These are phyloP conservation scores for Masnerella sp. DNA, from an alignment of 2,888 invertebrate genomes.

Conservation along the genomic window DNA sequence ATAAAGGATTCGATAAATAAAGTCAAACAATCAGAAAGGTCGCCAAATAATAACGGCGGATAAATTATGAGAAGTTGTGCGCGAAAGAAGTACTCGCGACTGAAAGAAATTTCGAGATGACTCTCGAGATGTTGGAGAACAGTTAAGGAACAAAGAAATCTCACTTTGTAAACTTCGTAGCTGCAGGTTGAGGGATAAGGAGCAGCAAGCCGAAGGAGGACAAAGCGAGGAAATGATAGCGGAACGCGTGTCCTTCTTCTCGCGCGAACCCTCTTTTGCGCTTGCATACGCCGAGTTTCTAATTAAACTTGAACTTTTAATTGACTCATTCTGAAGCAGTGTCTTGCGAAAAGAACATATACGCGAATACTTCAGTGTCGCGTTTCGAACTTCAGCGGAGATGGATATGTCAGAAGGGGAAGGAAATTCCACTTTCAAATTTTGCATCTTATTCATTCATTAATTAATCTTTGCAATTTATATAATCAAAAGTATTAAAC, in stretches of 20 bases:
- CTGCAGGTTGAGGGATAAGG: slow-evolving; percentile 10
- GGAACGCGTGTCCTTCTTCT: slow-evolving; percentile 48
- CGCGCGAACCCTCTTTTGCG: slow-evolving; percentile 3
- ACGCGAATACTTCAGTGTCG: slow-evolving; percentile 60
- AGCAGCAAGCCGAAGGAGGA: slow-evolving; percentile 1
- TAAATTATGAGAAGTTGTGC: slow-evolving; percentile 51
- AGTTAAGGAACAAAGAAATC: slow-evolving; percentile 62
- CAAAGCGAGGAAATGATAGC: slow-evolving; percentile 52
- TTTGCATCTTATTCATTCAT: no score
- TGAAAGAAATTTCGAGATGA: slow-evolving; percentile 54
- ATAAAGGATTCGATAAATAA: slow-evolving; percentile 34
- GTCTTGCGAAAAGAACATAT: slow-evolving; percentile 65
- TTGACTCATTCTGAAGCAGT: slow-evolving; percentile 75
- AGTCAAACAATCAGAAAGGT: slow-evolving; percentile 32
- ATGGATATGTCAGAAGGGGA: slow-evolving; percentile 21
- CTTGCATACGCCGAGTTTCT: slow-evolving; percentile 71
- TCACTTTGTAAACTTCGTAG: slow-evolving; percentile 54
- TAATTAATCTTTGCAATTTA: no score
- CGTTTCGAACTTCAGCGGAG: slow-evolving; percentile 43
- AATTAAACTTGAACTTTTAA: slow-evolving; percentile 78
- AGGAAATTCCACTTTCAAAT: background rate
- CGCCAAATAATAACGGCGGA: slow-evolving; percentile 33
- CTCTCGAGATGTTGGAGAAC: slow-evolving; percentile 60
- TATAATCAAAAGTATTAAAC: no score
- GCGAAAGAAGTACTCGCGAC: slow-evolving; percentile 54